Conservation (phyloP, 2,888 invertebrate genomes). For the Aphidius colemani region DNA sequence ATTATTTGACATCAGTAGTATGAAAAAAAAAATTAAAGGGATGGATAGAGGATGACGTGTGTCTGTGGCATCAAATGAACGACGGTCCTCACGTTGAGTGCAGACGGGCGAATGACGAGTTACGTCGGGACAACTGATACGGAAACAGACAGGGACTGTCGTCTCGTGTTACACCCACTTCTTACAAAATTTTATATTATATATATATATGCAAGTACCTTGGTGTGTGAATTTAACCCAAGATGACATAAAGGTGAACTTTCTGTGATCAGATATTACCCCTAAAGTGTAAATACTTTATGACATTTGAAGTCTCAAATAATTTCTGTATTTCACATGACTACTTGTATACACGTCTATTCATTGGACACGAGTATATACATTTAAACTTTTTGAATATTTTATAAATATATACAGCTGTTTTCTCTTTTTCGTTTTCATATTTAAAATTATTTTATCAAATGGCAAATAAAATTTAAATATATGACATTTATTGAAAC, state of each 20-base stretch:
- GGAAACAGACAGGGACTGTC: slow-evolving; percentile 38
- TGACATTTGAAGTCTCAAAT: neutral
- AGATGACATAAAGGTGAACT: slow-evolving; percentile 10
- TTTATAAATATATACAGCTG: no score
- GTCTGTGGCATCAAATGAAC: slow-evolving; percentile 45
- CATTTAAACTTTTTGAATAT: no score
- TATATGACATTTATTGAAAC: no score
- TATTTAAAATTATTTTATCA: no score
- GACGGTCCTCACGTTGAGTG: slow-evolving; percentile 51
- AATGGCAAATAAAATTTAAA: no score
- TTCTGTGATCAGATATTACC: slow-evolving; percentile 14
- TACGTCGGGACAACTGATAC: slow-evolving; percentile 46
- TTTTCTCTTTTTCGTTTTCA: no score
- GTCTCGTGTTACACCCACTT: slow-evolving; percentile 50
- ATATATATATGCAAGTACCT: slow-evolving; percentile 2
- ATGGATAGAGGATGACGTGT: slow-evolving; percentile 35
- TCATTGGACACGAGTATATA: no score
- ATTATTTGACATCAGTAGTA: no score
- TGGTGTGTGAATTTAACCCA: slow-evolving; percentile 9
- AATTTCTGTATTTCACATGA: neutral
- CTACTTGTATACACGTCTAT: neutral
- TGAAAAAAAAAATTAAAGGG: neutral
- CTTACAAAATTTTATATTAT: slow-evolving; percentile 37
- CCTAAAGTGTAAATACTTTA: slow-evolving; percentile 2
- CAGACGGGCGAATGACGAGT: slow-evolving; percentile 54